Evolutionary conservation across 2,113 vertebrate genomes (phyloP).

Genomic region (Pygoscelis antarcticus): DNA sequence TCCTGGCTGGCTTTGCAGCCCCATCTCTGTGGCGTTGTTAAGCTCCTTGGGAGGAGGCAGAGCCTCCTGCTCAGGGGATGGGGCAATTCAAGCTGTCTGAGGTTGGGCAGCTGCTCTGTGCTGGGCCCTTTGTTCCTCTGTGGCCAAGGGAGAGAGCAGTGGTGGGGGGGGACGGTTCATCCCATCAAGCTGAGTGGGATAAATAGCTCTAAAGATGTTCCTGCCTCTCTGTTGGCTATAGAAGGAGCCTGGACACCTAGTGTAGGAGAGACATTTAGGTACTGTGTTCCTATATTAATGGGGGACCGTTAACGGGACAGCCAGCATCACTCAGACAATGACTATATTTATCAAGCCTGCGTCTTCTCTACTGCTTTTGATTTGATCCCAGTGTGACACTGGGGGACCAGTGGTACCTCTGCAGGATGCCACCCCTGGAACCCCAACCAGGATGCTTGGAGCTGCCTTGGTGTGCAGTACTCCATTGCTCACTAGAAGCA

Average conservation of each 20-base stretch:
- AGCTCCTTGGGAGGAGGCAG: neutral
- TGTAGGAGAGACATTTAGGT: neutral
- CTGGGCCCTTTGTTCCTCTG: neutral
- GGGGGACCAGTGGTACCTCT: neutral
- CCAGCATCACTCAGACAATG: neutral
- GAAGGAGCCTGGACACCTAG: neutral
- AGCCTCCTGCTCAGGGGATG: neutral
- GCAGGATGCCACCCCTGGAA: neutral
- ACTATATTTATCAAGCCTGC: neutral
- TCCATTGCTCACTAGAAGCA: neutral
- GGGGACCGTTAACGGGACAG: neutral
- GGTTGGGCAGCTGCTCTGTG: neutral
- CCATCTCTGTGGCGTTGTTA: rapidly evolving
- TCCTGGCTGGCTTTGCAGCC: neutral
- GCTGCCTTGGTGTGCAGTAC: neutral
- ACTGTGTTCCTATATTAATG: neutral
- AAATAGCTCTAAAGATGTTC: neutral
- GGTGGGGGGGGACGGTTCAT: neutral
- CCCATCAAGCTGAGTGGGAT: neutral
- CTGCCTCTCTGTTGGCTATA: neutral
- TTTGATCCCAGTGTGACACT: neutral
- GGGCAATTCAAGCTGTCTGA: neutral
- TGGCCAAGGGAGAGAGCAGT: neutral
- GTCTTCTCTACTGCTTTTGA: neutral
- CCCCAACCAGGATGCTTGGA: neutral